Base-by-base conservation (phyloP, 2,888 invertebrate species). In the Criorhina ranunculi region DNA sequence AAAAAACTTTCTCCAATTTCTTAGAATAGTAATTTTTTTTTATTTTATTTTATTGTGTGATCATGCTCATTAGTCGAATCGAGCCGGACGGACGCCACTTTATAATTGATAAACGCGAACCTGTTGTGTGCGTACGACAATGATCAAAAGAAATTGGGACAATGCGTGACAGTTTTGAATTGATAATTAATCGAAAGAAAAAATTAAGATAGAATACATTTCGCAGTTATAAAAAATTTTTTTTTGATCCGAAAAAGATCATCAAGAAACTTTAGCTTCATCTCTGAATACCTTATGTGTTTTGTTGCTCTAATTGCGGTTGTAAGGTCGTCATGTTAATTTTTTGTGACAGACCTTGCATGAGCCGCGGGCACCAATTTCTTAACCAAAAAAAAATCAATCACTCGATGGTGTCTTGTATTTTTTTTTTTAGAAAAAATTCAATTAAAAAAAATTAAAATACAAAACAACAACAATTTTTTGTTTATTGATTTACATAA, bases 131-230 rank as follows among this genome's bases (percentile, higher is more conserved):
- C 82, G 66, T 59, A 42, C 46, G 67, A 42, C 46, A 62, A 60
- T 72, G 77, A 53, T 73, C 66, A 62, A 62, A 78, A 42, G 62
- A 69, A 83, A 79, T 73, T 83, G 73, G 83, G 73, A 17, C 83
- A 78, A 37, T 78, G 83, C 69, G 73, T 78, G 78, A 73, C 69
- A 73, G 35, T 51, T 69, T 78, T 77, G 82, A 82, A 67, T 78
- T 67, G 42, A 72, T 60, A 72, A 77, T 49, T 40, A 72, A 76
- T 53, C 51, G 64, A 76, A 17, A 40, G 17, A 51, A 31, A n/a
- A 51, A 11, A 40, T 29, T 12, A 7, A 31, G 17, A 17, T 33
- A 15, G 7, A 17, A 49, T 37, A 66, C 35, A 37, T 51, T 66
- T 35, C 0, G 40, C 31, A 35, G 64, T 42, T 51, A 51, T 35